Percentiles rank a stretch among this genome's conserved stretches.
Evolutionary conservation across 2,113 vertebrate genomes (phyloP).

Genomic region (Gnathochromis pfefferi): DNA sequence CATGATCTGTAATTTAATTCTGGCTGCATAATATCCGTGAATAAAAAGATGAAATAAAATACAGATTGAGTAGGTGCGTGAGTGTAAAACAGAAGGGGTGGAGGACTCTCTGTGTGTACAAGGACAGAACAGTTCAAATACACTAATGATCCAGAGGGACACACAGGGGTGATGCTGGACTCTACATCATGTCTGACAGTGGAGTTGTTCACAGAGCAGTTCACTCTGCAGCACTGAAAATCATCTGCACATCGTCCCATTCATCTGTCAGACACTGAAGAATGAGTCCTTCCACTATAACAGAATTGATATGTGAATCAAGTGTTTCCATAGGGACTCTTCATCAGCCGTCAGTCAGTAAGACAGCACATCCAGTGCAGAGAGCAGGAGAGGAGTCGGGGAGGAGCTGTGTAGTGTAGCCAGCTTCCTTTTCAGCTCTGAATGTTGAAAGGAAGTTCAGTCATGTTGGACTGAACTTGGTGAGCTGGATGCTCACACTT

Average conservation of each 20-base stretch:
- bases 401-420: background rate
- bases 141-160: background rate
- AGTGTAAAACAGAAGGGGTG: background rate
- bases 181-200: background rate
- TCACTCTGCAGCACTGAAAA: background rate
- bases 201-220: background rate
- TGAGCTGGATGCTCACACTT: background rate
- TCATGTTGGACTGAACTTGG: background rate
- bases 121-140: background rate
- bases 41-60: background rate
- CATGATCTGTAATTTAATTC: background rate
- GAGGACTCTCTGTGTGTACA: background rate
- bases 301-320: background rate
- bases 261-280: background rate
- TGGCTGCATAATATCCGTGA: background rate
- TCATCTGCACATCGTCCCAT: background rate
- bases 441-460: background rate
- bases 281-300: background rate
- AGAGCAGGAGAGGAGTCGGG: background rate
- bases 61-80: background rate
- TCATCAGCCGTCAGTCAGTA: background rate
- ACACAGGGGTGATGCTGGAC: background rate
- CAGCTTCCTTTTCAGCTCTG: background rate
- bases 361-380: background rate
- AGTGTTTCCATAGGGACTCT: background rate